A percentile compares a stretch with the other conserved stretches of the same genome.
Conservation (phyloP, 2,113 vertebrate species). For the Orthonyx spaldingii region DNA sequence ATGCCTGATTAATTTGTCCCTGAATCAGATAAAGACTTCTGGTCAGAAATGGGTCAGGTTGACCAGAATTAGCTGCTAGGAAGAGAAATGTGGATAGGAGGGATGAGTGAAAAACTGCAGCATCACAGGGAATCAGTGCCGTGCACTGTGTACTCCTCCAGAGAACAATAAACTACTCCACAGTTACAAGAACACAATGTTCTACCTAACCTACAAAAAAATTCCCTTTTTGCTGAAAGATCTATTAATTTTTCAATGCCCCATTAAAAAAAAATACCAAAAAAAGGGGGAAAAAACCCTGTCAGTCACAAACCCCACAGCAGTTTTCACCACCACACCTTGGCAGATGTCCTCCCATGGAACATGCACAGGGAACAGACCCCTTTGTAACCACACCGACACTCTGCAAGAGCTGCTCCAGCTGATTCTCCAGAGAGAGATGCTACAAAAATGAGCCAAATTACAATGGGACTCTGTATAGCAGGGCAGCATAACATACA, state of each 20-base stretch:
- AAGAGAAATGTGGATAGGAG: background rate
- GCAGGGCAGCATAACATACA: background rate
- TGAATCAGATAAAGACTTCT: background rate
- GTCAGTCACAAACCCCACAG: background rate
- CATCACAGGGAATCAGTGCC: background rate
- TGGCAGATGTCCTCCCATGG: background rate
- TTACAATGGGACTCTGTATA: background rate
- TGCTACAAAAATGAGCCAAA: background rate
- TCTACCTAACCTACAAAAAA: background rate
- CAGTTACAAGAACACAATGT: background rate
- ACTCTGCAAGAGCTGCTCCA: background rate
- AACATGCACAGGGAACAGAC: fast-evolving
- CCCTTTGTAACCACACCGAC: background rate
- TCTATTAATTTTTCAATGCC: background rate
- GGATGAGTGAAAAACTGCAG: background rate
- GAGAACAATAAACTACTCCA: background rate
- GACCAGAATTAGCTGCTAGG: background rate
- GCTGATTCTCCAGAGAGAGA: background rate
- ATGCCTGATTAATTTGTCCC: background rate
- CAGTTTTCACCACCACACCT: background rate
- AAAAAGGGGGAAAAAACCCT: background rate
- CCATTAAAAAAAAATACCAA: background rate
- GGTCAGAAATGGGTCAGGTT: background rate
- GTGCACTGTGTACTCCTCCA: background rate
- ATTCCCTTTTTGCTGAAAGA: background rate